A percentile compares a stretch with the other conserved stretches of the same genome.
phyloP scores from a whole-genome alignment of 2,888 invertebrate species.

The Tenthredo livida region DNA sequence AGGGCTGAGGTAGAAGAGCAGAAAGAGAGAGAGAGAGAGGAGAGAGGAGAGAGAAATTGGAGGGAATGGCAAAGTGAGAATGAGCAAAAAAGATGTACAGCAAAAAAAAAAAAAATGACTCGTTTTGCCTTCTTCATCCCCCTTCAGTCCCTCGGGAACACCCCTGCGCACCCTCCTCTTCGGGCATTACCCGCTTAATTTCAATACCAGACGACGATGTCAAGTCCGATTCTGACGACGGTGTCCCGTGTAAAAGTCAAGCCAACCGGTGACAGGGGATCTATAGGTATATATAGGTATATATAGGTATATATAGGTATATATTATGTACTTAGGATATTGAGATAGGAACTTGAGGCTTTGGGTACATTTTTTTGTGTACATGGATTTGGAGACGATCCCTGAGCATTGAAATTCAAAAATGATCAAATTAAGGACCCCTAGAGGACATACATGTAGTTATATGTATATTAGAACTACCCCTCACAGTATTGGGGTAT shows the following conservation, averaged over 20 bases:
- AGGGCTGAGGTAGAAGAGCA: not conserved
- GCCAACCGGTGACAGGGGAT: not conserved
- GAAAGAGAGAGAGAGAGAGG: too few species aligned
- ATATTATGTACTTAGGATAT: too few species aligned
- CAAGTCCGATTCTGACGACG: slow-evolving; percentile 5
- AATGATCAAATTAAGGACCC: too few species aligned
- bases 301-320: too few species aligned
- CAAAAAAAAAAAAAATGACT: not conserved
- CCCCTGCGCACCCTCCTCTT: not conserved
- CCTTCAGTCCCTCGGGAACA: not conserved
- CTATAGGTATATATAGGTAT: not conserved
- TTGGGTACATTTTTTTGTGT: too few species aligned
- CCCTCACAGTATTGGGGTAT: not conserved
- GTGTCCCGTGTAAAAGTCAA: not conserved
- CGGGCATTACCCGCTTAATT: slow-evolving; percentile 27
- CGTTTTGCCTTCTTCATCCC: not conserved
- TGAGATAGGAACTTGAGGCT: too few species aligned
- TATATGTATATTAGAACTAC: not conserved
- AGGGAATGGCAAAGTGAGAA: not conserved
- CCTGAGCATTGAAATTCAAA: too few species aligned
- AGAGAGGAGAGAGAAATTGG: not conserved
- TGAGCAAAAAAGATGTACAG: not conserved
- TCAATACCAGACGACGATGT: slow-evolving; percentile 28
- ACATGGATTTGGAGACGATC: too few species aligned
- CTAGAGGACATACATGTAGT: too few species aligned